Evolutionary conservation across 2,888 invertebrate species (phyloP), one percentile per base, ranked within the genome.

Genomic region (Agrochola lychnidis): DNA sequence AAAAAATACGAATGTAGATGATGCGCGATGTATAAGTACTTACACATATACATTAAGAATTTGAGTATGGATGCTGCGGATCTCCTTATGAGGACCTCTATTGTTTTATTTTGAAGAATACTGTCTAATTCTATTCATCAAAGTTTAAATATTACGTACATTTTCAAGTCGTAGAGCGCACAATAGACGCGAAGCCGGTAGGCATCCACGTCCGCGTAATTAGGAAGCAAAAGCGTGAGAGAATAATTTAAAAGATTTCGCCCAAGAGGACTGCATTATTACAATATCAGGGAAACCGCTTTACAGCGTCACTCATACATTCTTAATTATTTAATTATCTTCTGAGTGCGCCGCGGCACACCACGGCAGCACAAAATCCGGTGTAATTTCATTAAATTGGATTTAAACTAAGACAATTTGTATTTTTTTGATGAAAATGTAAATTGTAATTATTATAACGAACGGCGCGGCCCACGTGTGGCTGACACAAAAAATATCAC

Each of bases 241-340:
- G 95, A 96, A 95, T 96, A 95, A 95, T 96, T 95, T 93, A 95
- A 95, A 96, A 95, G 94, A 95, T 94, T 95, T 94, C 84, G 90
- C 95, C 94, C 95, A 94, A 92, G 95, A 95, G 95, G 93, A 95
- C 95, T 96, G 95, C 95, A 95, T 96, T 96, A 96, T 96, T 95
- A 96, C 95, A 94, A 95, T 95, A 95, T 95, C 94, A 94, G 93
- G 86, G 93, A 94, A 95, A 95, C 94, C 94, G 94, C 94, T 95
- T 94, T 94, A 94, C 94, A 93, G 93, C 95, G 93, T 95, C 94
- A 95, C 95, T 96, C 95, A 96, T 96, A 95, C 95, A 96, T 96
- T 95, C 92, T 95, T 96, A 96, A 96, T 96, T 95, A 96, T 96
- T 96, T 96, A 96, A 96, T 96, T 96, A 96, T 95, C 95, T 95